Conservation (phyloP, 2,113 vertebrate species). For the Rhinichthys klamathensis region DNA sequence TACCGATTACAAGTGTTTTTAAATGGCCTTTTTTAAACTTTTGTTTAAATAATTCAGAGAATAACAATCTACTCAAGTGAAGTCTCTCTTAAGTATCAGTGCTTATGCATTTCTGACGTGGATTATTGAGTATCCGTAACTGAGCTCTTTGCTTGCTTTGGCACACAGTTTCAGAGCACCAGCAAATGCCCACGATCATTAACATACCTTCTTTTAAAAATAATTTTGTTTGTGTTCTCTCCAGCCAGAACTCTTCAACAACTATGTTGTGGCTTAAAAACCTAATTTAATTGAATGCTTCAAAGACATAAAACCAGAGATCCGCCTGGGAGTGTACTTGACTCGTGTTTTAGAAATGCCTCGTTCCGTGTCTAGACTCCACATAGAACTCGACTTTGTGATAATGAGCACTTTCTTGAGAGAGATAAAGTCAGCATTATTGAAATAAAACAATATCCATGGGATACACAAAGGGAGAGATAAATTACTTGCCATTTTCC, state of each 20-base stretch:
- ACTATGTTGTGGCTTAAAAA: neutral
- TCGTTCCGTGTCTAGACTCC: constrained; percentile 24
- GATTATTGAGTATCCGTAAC: neutral
- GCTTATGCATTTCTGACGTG: neutral
- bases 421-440: constrained; percentile 51
- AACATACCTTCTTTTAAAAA: neutral
- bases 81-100: neutral
- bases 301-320: constrained; percentile 11
- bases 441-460: constrained; percentile 44
- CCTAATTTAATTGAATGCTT: constrained; percentile 28
- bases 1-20: neutral
- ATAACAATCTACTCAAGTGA: neutral
- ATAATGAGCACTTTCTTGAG: constrained; percentile 46
- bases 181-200: neutral
- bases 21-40: neutral
- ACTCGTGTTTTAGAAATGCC: constrained; percentile 33
- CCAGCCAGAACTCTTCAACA: neutral
- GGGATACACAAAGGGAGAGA: constrained; percentile 24
- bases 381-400: constrained; percentile 39
- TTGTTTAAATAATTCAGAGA: neutral
- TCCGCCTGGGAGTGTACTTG: constrained; percentile 8
- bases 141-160: neutral
- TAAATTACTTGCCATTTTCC: constrained; percentile 54
- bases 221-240: constrained; percentile 22
- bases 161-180: neutral